Conservation (phyloP, 2,797 vertebrate species). For the Parotocinclus haroldoi region DNA sequence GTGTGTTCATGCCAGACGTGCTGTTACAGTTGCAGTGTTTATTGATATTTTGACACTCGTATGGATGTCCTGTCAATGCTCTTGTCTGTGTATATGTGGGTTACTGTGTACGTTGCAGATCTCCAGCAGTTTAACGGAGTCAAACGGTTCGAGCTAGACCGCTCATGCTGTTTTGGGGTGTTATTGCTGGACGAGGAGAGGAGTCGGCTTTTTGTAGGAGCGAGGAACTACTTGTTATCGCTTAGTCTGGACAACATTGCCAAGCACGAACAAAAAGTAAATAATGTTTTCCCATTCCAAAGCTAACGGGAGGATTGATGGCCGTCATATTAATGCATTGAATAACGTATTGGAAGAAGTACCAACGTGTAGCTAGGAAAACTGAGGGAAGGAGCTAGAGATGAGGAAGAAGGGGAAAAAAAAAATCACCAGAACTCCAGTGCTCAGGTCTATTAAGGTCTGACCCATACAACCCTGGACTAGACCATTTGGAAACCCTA, state of each 20-base stretch:
- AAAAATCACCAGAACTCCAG: no score
- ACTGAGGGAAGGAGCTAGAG: no score
- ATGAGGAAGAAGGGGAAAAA: no score
- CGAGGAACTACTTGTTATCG: conserved; percentile 88
- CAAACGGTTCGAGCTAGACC: conserved; percentile 78
- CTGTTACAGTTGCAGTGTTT: no score
- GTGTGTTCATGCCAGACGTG: conserved; percentile 45
- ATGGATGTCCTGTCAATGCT: not conserved
- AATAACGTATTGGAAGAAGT: no score
- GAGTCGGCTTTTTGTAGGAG: conserved; percentile 87
- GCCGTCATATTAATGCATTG: no score
- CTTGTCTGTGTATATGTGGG: conserved; percentile 16
- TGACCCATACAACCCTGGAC: no score
- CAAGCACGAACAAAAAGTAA: conserved; percentile 86
- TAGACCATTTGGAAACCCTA: no score
- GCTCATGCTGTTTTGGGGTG: conserved; percentile 87
- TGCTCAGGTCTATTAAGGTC: no score
- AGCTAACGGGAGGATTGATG: no score
- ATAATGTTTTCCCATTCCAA: no score
- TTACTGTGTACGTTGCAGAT: conserved; percentile 65
- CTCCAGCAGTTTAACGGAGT: conserved; percentile 83
- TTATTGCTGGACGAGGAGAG: conserved; percentile 91
- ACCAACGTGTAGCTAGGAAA: no score
- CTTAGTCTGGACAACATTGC: conserved; percentile 90
- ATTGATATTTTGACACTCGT: not conserved